Base-by-base conservation (phyloP, 2,113 vertebrate species). In the Dicerorhinus sumatrensis region DNA sequence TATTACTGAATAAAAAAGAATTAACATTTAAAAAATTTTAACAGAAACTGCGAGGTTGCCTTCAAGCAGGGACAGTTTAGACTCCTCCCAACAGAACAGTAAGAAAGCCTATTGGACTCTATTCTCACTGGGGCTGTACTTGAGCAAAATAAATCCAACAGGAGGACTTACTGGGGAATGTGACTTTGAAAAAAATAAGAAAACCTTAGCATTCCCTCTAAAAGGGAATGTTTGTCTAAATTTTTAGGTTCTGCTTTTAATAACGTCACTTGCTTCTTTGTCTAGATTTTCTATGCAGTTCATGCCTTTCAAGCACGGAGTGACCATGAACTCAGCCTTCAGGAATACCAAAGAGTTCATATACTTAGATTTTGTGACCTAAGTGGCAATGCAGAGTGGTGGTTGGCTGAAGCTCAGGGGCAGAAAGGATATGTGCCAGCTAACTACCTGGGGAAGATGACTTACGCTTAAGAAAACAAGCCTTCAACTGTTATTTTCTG, bases 361-460 rank as follows among this genome's bases (percentile, higher is more conserved):
- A 99, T 99, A 96, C 98, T 99, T 65, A 82, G 98, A 75, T 99
- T 99, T 98, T 99, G 99, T 8, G 99, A 99, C 98, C 98, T 99
- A 75, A 99, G 99, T 76, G 99, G 99, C 65, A 99, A 99, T 94
- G 99, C 99, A 94, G 99, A 99, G 77, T 99, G 99, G 99, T 99
- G 99, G 99, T 96, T 99, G 73, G 99, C 99, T 1, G 99, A 99
- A 98, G 99, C 99, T 6, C 99, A 99, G 29, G 99, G 99, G 65
- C 99, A 99, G 95, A 99, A 96, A 94, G 99, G 99, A 60, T 99
- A 99, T 0, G 99, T 99, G 20, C 99, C 99, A 1, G 99, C 99
- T 83, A 99, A 99, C 99, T 99, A 99, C 96, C 99, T 99, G 0
- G 99, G 99, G 83, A 99, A 99, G 98, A 99, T 99, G 99, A 99